phyloP scores from a whole-genome alignment of 2,888 invertebrate species.

The Prosapia bicincta region DNA sequence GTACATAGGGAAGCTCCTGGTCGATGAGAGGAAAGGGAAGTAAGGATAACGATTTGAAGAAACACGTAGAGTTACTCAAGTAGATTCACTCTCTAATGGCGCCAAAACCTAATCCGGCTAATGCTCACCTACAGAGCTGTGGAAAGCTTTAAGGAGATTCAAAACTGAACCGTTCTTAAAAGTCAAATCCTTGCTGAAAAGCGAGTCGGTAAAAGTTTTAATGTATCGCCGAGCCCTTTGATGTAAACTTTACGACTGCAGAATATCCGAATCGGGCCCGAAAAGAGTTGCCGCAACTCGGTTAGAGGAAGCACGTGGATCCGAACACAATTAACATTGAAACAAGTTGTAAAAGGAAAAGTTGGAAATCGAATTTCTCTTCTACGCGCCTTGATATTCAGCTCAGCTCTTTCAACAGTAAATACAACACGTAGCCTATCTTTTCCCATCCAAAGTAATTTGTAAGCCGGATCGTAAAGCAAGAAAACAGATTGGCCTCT shows the following conservation, averaged over 20 bases:
- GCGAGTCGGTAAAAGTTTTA: background rate
- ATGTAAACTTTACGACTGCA: background rate
- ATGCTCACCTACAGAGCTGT: too few species aligned
- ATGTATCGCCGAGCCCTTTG: background rate
- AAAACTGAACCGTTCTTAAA: too few species aligned
- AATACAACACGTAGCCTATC: background rate
- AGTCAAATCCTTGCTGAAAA: too few species aligned
- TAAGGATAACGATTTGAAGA: too few species aligned
- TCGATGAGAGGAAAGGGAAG: too few species aligned
- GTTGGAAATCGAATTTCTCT: background rate
- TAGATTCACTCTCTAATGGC: too few species aligned
- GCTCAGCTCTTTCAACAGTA: background rate
- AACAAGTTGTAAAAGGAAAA: constrained; percentile 2
- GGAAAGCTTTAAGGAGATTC: too few species aligned
- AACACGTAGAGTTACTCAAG: too few species aligned
- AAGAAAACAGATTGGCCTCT: background rate
- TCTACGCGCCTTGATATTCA: background rate
- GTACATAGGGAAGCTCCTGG: too few species aligned
- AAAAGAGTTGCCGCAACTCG: background rate
- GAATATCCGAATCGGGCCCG: background rate
- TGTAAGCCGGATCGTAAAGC: background rate
- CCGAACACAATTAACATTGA: background rate
- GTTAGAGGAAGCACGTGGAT: background rate
- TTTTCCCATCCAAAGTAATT: background rate
- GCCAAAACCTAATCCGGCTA: too few species aligned